These are phyloP conservation scores for Gobio gobio DNA, from an alignment of 2,113 vertebrate species.

Conservation along the genomic window DNA sequence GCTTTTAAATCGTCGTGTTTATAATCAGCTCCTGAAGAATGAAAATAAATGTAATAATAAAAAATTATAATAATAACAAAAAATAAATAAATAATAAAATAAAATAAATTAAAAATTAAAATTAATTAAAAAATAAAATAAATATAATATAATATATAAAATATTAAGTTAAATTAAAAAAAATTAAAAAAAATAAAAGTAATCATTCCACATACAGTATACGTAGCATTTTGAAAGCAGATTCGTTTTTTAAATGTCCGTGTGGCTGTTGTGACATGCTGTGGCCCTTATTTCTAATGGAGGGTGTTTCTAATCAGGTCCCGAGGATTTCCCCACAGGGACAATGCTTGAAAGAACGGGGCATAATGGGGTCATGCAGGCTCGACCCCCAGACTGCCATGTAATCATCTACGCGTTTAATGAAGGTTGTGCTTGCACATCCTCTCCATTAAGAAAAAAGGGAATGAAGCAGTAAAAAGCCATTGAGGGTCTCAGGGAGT, in stretches of 20 bases:
- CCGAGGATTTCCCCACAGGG: background rate
- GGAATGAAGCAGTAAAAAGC: slow-evolving; percentile 43
- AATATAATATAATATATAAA: background rate
- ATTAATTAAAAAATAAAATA: background rate
- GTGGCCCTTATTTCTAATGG: background rate
- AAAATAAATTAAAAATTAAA: too few species aligned
- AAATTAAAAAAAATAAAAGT: background rate
- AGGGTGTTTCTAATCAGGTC: slow-evolving; percentile 6
- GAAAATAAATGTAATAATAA: too few species aligned
- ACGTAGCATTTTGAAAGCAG: background rate
- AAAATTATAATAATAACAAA: too few species aligned
- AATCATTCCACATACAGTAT: background rate
- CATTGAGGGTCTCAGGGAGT: slow-evolving; percentile 4
- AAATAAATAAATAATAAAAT: background rate
- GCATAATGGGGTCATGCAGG: slow-evolving; percentile 14
- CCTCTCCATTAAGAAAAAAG: slow-evolving; percentile 46
- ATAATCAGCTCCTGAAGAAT: too few species aligned
- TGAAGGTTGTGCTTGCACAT: slow-evolving; percentile 48
- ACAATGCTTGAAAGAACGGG: background rate
- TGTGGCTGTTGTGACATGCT: background rate
- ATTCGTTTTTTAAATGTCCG: background rate
- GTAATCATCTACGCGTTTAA: slow-evolving; percentile 49
- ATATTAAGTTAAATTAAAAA: background rate
- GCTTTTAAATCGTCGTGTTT: too few species aligned
- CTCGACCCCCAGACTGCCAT: slow-evolving; percentile 27